Evolutionary conservation across 2,113 vertebrate genomes (phyloP).

Genomic region (Globicephala melas): DNA sequence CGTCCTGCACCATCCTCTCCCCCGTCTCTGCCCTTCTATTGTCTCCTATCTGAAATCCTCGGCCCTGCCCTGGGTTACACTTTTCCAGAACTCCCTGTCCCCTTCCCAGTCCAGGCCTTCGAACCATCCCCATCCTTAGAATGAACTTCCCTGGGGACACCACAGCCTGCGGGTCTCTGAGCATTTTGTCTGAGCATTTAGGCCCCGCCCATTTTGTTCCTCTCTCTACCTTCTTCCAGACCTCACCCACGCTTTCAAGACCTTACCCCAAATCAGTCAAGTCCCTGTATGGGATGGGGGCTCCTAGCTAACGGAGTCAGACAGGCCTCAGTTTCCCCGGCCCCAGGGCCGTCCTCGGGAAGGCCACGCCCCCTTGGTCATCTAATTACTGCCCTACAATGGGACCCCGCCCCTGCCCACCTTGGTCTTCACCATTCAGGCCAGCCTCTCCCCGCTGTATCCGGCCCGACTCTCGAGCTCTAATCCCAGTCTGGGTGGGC

Average conservation of each 20-base stretch:
- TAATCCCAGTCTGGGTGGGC: background rate
- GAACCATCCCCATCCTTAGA: background rate
- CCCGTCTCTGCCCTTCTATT: background rate
- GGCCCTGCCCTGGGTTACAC: background rate
- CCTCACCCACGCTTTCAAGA: background rate
- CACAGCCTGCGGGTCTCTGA: rapidly evolving
- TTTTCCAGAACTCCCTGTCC: background rate
- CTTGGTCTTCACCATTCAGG: background rate
- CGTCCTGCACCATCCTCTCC: background rate
- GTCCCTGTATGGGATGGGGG: background rate
- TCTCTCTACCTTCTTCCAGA: background rate
- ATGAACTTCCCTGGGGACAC: background rate
- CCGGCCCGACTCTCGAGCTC: background rate
- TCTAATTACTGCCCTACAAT: background rate
- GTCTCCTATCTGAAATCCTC: background rate
- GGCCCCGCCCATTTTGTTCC: background rate
- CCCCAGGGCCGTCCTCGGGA: background rate
- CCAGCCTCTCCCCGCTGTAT: background rate
- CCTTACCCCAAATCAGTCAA: background rate
- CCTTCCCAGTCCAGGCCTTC: background rate
- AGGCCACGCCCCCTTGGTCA: background rate
- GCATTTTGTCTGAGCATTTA: background rate
- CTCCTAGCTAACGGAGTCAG: background rate
- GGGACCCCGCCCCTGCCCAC: background rate
- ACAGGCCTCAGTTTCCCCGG: background rate